A percentile compares a stretch with the other conserved stretches of the same genome.
Conservation (phyloP, 2,113 vertebrate species). For the Pleuronectes platessa region DNA sequence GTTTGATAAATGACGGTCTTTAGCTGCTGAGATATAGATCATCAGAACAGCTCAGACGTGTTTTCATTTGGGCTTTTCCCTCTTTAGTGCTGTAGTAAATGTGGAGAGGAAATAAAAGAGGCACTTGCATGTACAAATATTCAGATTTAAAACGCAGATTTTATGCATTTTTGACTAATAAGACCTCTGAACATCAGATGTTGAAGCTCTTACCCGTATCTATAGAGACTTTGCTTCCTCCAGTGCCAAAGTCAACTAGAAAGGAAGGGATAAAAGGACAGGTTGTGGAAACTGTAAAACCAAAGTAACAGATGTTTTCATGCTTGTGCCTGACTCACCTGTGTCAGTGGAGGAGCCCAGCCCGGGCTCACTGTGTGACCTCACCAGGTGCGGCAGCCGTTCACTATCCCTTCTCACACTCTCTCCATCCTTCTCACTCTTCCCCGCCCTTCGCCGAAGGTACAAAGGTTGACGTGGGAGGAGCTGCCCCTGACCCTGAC, state of each 20-base stretch:
- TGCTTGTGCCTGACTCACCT: slow-evolving; percentile 72
- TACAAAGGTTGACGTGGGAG: slow-evolving; percentile 56
- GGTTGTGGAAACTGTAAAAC: neutral
- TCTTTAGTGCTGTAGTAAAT: neutral
- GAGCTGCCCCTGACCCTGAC: neutral
- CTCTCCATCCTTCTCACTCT: slow-evolving; percentile 65
- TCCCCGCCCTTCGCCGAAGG: slow-evolving; percentile 79
- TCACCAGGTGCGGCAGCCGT: slow-evolving; percentile 69
- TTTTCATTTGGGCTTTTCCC: slow-evolving; percentile 11
- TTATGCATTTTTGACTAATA: neutral
- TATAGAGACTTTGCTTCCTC: slow-evolving; percentile 87
- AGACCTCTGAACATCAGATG: neutral
- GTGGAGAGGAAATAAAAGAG: neutral
- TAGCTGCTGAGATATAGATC: slow-evolving; percentile 7
- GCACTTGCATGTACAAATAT: neutral
- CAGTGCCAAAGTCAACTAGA: slow-evolving; percentile 86
- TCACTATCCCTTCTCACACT: slow-evolving; percentile 59
- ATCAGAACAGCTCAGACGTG: neutral
- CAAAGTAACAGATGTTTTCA: neutral
- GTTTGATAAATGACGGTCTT: slow-evolving; percentile 29
- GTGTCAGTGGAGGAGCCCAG: slow-evolving; percentile 77
- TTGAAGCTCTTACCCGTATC: slow-evolving; percentile 84
- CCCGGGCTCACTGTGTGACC: slow-evolving; percentile 94
- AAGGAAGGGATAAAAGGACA: slow-evolving; percentile 17
- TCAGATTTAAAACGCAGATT: slow-evolving; percentile 3